Evolutionary conservation across 92 coral and sea anemone genomes (phyloP), one percentile per base, ranked within the genome.

Genomic region (Palythoa caribaeorum): DNA sequence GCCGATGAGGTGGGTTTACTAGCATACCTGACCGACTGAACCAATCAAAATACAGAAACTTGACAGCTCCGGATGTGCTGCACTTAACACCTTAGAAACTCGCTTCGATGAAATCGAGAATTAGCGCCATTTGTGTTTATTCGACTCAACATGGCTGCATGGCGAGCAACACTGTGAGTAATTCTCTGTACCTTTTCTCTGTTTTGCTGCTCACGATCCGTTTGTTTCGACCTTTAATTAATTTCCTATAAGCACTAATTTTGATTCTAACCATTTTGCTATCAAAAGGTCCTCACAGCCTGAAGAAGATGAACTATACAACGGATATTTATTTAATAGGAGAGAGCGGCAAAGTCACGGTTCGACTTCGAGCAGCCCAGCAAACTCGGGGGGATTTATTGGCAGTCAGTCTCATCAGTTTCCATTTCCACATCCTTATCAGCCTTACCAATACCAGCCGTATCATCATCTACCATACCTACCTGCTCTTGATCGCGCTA

Each of bases 281-380:
- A 78, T 78, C 83, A 78, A 78, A 78, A 55, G 83, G 70, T 55
- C 70, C 83, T 78, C 83, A 54, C 70, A 55, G 70, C 70, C 70
- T 55, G 83, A 78, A 78, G 83, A 78, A 78, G 83, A 78, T 78
- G 83, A 78, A 78, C 83, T 78, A 78, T 78, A 78, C 83, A 78
- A 78, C 83, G 83, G 83, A 77, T 77, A 77, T 77, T 77, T 77
- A 77, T 77, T 77, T 77, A 77, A 77, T 53, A 77, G 83, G 83
- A 77, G 83, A 77, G 83, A 77, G 83, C 83, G 83, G 83, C 83
- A 77, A 77, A 77, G 83, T 77, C 83, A 77, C 83, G 83, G 83
- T 77, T 77, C 83, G 83, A 77, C 83, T 77, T 77, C 83, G 83
- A 77, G 83, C 83, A 77, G 83, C 83, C 83, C 83, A 77, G 83